Evolutionary conservation across 1,140 invertebrate genomes (phyloP).

Genomic region (Teleopsis dalmanni): DNA sequence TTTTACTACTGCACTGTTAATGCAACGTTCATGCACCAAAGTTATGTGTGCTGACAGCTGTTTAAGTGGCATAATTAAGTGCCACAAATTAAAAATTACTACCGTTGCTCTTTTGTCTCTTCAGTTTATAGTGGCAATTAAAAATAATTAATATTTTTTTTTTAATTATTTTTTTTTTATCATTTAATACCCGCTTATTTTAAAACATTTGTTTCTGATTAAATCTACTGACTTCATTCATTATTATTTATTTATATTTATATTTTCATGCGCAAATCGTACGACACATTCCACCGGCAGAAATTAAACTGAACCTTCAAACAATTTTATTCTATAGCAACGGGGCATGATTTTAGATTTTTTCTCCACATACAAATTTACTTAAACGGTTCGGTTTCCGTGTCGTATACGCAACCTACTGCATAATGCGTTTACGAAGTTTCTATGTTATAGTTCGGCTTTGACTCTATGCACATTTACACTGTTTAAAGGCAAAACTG

Average conservation of each 20-base stretch:
- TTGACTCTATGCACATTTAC: no score
- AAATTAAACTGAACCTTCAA: conserved; percentile 26
- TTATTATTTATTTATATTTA: not conserved
- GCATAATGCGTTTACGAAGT: no score
- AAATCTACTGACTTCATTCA: not conserved
- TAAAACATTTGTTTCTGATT: no score
- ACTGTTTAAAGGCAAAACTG: no score
- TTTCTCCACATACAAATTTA: not conserved
- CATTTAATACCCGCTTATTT: conserved; percentile 12
- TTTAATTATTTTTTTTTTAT: conserved; percentile 26
- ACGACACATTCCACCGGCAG: conserved; percentile 29
- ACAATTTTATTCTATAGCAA: not conserved
- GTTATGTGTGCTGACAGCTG: not conserved
- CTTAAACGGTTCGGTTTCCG: not conserved
- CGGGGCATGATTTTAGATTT: not conserved
- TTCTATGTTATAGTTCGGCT: no score
- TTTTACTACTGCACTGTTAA: not conserved
- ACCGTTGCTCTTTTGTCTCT: conserved; percentile 4
- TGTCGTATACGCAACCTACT: conserved; percentile 2
- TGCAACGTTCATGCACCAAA: not conserved
- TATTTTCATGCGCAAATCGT: not conserved
- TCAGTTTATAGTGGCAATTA: conserved; percentile 21
- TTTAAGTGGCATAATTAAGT: not conserved
- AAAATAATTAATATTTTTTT: conserved; percentile 17
- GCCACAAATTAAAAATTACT: not conserved